Base-by-base conservation (phyloP, 2,113 vertebrate species). In the Tyrannus savana region DNA sequence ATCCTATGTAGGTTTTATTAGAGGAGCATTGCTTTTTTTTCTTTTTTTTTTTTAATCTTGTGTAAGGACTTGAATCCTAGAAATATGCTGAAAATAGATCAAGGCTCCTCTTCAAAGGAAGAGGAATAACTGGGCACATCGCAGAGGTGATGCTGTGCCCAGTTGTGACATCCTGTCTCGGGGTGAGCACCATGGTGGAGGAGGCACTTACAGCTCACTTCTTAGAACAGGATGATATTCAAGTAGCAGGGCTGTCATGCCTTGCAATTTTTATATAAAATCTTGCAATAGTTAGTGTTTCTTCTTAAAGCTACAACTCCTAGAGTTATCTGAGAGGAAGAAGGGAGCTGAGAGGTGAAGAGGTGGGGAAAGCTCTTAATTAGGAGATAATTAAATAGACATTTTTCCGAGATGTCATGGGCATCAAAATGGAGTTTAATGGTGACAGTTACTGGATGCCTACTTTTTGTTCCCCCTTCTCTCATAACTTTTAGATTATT, bases 1-100 rank as follows among this genome's bases (percentile, higher is more conserved):
- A 94, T 93, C 90, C 72, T n/a, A 73, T 41, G 69, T 77, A 63
- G 74, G 41, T 90, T 97, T 95, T 97, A 95, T 90, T 93, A 95
- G 90, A 96, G 77, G 63, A 94, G 84, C 46, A 30, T 94, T 95
- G 16, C 96, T 91, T 86, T 47, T 93, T 47, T 93, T 35, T 53
- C n/a, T 30, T 66, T 23, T 23, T 33, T 42, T 52, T 33, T 52
- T 46, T n/a, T 31, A 22, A 69, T 93, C 58, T 77, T 67, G 30
- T 79, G 52, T 42, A 67, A 88, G 58, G 88, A 42, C 83, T 91
- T 85, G 53, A 64, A 77, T 92, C 62, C 50, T 95, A 74, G 69
- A 94, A 92, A 60, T 25, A 37, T 64, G 9, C 27, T 49, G 71
- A 78, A 80, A 87, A 75, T 28, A 80, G 66, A 75, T 41, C 31